Percentiles rank a stretch among this genome's conserved stretches.
phyloP scores from a whole-genome alignment of 1,140 invertebrate genomes.

The Matsumurasca onukii region DNA sequence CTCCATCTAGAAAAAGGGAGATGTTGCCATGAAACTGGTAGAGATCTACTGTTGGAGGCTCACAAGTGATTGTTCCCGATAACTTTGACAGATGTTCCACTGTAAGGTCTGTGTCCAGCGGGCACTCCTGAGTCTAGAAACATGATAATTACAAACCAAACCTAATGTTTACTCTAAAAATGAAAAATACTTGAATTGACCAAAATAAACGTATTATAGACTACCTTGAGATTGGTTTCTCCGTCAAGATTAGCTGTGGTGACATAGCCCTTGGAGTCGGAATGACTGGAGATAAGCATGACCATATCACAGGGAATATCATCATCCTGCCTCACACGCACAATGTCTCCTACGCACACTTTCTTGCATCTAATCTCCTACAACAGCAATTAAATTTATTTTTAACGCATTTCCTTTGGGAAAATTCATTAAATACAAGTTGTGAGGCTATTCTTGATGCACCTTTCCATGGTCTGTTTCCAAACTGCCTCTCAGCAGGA shows the following conservation, averaged over 20 bases:
- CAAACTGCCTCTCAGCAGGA: too few species aligned
- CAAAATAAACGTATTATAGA: too few species aligned
- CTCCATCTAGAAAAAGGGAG: background rate
- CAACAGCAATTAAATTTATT: constrained; percentile 2
- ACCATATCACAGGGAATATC: constrained; percentile 82
- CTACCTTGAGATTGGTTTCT: constrained; percentile 69
- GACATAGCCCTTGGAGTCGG: constrained; percentile 56
- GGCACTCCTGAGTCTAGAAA: constrained; percentile 19
- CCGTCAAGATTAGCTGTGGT: constrained; percentile 71
- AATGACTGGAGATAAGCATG: constrained; percentile 60
- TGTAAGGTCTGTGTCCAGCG: constrained; percentile 17
- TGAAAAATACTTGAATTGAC: too few species aligned
- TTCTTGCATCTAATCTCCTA: constrained; percentile 56
- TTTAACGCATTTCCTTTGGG: background rate
- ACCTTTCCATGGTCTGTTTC: too few species aligned
- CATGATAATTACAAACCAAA: too few species aligned
- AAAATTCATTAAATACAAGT: too few species aligned
- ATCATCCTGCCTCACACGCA: constrained; percentile 66
- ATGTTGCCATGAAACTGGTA: constrained; percentile 72
- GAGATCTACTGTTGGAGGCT: constrained; percentile 66
- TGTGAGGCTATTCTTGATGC: too few species aligned
- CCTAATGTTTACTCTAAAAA: too few species aligned
- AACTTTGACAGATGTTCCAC: background rate
- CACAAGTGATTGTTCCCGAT: constrained; percentile 58
- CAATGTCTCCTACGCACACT: constrained; percentile 71